These are phyloP conservation scores for Todiramphus chloris DNA, from an alignment of 2,113 vertebrate species.

Conservation along the genomic window DNA sequence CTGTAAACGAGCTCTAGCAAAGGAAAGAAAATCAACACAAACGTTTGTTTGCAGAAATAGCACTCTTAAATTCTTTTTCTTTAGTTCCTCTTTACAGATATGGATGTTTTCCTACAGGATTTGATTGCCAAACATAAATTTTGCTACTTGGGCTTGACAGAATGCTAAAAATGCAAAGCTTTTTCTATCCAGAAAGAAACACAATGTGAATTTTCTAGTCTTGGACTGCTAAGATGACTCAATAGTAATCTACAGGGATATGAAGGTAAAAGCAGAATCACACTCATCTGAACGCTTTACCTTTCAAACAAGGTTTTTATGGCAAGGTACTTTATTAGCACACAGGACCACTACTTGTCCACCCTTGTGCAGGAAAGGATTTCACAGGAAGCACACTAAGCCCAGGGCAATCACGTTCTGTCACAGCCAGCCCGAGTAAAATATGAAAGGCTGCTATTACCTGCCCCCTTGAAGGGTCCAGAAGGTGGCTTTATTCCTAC, in stretches of 20 bases:
- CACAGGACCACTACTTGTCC: background rate
- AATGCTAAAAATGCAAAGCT: background rate
- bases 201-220: background rate
- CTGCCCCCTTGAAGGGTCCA: background rate
- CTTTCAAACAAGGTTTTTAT: background rate
- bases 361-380: background rate
- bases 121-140: background rate
- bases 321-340: background rate
- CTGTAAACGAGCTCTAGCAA: background rate
- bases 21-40: background rate
- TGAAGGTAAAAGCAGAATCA: background rate
- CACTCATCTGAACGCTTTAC: background rate
- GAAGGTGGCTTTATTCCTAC: background rate
- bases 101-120: background rate
- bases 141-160: background rate
- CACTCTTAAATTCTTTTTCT: background rate
- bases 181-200: background rate
- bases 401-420: background rate
- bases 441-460: background rate
- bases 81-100: background rate
- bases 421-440: background rate
- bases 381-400: background rate
- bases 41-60: background rate
- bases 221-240: background rate
- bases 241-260: background rate